These are phyloP conservation scores for Cryptus armator DNA, from an alignment of 2,888 invertebrate genomes.

Conservation along the genomic window DNA sequence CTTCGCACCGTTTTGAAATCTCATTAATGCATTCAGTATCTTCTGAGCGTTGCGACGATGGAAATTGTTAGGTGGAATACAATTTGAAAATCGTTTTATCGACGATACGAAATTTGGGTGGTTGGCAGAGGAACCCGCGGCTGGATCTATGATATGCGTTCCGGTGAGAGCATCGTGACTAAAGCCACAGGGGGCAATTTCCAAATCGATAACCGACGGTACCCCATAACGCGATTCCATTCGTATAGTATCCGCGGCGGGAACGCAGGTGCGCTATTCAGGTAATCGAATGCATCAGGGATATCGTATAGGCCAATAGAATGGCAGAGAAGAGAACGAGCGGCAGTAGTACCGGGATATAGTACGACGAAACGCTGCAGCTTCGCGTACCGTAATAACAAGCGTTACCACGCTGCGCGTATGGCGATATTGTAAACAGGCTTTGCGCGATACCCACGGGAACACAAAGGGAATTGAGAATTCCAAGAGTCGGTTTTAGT, in stretches of 20 bases:
- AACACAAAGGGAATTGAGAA: constrained; percentile 63
- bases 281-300: constrained; percentile 62
- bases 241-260: constrained; percentile 41
- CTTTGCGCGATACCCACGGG: constrained; percentile 44
- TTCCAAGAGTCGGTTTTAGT: constrained; percentile 34
- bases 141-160: not conserved
- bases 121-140: not conserved
- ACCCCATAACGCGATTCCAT: constrained; percentile 57
- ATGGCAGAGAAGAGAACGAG: constrained; percentile 22
- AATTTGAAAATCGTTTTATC: constrained; percentile 41
- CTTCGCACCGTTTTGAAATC: not conserved
- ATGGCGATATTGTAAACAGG: constrained; percentile 34
- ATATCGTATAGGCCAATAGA: constrained; percentile 44
- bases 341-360: constrained; percentile 2
- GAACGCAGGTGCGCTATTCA: constrained; percentile 60
- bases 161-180: not conserved
- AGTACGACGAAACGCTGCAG: constrained; percentile 9
- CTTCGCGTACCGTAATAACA: not conserved
- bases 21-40: not conserved
- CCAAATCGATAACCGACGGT: constrained; percentile 60
- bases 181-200: constrained; percentile 46
- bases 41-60: constrained; percentile 6
- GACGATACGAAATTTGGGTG: not conserved
- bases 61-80: constrained; percentile 25
- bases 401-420: not conserved